Base-by-base conservation (phyloP, 2,888 invertebrate genomes). In the Acanthococcus lagerstroemiae region DNA sequence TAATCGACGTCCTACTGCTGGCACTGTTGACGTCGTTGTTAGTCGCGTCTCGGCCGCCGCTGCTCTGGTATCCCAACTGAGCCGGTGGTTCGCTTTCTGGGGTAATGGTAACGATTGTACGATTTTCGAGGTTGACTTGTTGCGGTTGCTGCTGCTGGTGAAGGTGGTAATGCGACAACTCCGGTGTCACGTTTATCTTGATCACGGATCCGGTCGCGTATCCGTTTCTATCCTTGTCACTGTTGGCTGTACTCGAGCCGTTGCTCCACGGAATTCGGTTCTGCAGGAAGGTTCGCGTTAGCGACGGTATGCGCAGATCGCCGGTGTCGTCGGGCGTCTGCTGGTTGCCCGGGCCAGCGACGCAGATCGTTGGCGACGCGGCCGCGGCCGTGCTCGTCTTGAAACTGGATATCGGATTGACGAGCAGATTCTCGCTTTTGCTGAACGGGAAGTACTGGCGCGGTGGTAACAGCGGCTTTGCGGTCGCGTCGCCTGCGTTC, bases 401-500 rank as follows among this genome's bases (percentile, higher is more conserved):
- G 4, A 52, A 25, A 30, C 21, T 55, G 17, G 55, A 55, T 30
- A 55, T 27, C 7, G 26, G 26, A 22, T 24, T 45, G n/a, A 45
- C 26, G 44, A 45, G 22, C n/a, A 45, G 24, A 48, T 30, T 63
- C n/a, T 25, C 26, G 7, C 26, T 15, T 52, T 50, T 50, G 7
- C 27, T 27, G 21, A 63, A 63, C 22, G 63, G 63, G 37, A 63
- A 63, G 52, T 30, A 63, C 25, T 55, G 65, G 67, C 68, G 15
- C 55, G 54, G 27, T 63, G 69, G 58, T 50, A 56, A 15, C n/a
- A 52, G 25, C 5, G 52, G 21, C 75, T 75, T 15, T 68, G 9
- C 44, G 24, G 75, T 75, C 12, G 69, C 55, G 0, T 73, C 26
- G 74, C 73, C 45, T 71, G 73, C 15, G 73, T 71, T 12, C 15